Base-by-base conservation (phyloP, 30 jellyfish, hydroid and myxozoan species). In the Aurelia sp. region DNA sequence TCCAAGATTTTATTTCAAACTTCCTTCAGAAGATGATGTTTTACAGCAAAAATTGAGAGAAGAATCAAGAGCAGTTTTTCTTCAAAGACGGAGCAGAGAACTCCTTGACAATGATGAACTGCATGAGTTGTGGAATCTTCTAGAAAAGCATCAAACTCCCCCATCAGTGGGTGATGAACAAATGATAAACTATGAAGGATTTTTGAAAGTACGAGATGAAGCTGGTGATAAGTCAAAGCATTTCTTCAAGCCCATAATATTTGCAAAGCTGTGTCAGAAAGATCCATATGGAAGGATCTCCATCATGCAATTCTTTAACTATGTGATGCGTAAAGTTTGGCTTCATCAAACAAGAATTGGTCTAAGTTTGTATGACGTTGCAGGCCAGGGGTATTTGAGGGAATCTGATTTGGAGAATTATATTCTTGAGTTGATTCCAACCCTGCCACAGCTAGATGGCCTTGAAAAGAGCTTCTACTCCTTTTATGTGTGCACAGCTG, bases 401-500 rank as follows among this genome's bases (percentile, higher is more conserved):
- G 98, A 94, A 64, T 88, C 98, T 4, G 98, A 94, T 63, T 62
- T 94, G 80, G 98, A 94, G 83, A 94, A 94, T 84, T 94, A 94
- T 72, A 94, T 94, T 19, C 91, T 94, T 48, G 98, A 94, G 67
- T 50, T 94, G 79, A 94, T 94, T n/a, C 98, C 98, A 22, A 94
- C 98, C 47, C 90, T 94, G 15, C 98, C 98, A 33, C 98, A 94
- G 90, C 90, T 95, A n/a, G 99, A 95, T 90, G 99, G 99, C 5
- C 77, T 95, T 71, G 99, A 95, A 67, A 95, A 95, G 86, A 95
- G 96, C 58, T 95, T 95, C 70, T 95, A 95, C 86, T 90, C 98
- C 9, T 95, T 95, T 69, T 95, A 95, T 74, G 99, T 95, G n/a
- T 95, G 99, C 90, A 95, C 99, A 16, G 99, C 99, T 33, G 99